phyloP scores from a whole-genome alignment of 2,797 vertebrate species.

The Apodemus agrarius region DNA sequence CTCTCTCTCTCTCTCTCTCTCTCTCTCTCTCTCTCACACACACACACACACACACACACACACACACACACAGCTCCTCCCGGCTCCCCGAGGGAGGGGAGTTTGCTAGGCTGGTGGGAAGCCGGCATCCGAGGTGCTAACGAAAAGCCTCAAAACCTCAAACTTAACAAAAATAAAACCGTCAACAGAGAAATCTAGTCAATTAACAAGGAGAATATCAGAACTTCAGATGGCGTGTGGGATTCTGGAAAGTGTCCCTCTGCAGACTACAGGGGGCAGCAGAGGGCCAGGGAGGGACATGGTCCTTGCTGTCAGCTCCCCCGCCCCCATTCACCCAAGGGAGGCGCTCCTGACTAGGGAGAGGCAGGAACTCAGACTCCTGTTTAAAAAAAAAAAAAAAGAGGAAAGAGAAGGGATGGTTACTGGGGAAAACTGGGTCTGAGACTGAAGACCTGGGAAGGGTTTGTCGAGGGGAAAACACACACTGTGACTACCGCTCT shows the following conservation, averaged over 20 bases:
- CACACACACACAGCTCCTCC: not conserved
- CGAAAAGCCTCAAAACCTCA: not conserved
- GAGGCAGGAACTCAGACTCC: not conserved
- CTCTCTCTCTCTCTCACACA: no score
- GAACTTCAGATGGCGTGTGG: not conserved
- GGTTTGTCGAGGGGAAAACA: not conserved
- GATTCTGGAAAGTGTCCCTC: not conserved
- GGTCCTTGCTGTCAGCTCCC: not conserved
- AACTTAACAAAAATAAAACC: slow-evolving; percentile 10
- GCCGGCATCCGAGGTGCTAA: not conserved
- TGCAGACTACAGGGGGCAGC: not conserved
- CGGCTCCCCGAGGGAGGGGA: no score
- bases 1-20: no score
- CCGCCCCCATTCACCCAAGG: not conserved
- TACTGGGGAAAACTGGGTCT: not conserved
- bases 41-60: no score
- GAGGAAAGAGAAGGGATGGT: not conserved
- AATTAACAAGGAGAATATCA: not conserved
- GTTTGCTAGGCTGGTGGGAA: not conserved
- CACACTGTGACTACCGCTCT: not conserved
- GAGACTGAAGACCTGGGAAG: not conserved
- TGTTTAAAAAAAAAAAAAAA: not conserved
- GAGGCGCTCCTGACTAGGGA: not conserved
- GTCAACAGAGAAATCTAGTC: not conserved
- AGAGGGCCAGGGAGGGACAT: not conserved